Conservation (phyloP, 2,888 invertebrate genomes). For the Eugnorisma glareosa region DNA sequence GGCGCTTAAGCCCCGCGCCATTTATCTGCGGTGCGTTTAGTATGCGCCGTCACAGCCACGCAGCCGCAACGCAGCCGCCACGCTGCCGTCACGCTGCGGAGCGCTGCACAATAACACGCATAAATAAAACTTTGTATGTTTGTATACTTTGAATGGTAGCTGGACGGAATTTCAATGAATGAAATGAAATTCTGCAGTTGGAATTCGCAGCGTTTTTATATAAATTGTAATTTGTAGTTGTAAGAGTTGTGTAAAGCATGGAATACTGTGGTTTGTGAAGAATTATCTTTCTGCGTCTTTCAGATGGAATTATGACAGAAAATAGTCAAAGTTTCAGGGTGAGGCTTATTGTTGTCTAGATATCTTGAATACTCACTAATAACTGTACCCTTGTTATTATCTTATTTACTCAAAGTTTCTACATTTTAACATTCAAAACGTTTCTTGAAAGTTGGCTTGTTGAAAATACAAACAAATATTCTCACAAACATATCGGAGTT, state of each 20-base stretch:
- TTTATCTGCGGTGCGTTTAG: slow-evolving; percentile 63
- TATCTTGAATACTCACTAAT: slow-evolving; percentile 10
- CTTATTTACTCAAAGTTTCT: slow-evolving; percentile 27
- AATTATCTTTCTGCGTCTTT: slow-evolving; percentile 23
- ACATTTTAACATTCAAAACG: slow-evolving; percentile 43
- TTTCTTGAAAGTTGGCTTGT: slow-evolving; percentile 15
- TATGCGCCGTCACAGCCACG: slow-evolving; percentile 54
- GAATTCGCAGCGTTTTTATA: slow-evolving; percentile 46
- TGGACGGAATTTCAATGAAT: slow-evolving; percentile 63
- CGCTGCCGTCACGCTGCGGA: slow-evolving; percentile 49
- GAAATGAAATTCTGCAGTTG: slow-evolving; percentile 57
- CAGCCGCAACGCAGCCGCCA: slow-evolving; percentile 45
- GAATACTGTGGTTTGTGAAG: slow-evolving; percentile 6
- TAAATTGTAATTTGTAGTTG: slow-evolving; percentile 42
- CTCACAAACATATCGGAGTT: slow-evolving; percentile 41
- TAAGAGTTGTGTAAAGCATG: slow-evolving; percentile 14
- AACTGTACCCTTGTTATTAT: slow-evolving; percentile 16
- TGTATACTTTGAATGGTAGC: slow-evolving; percentile 46
- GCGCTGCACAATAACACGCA: slow-evolving; percentile 54
- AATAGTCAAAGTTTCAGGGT: slow-evolving; percentile 26
- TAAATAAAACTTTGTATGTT: slow-evolving; percentile 63
- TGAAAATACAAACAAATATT: slow-evolving; percentile 43
- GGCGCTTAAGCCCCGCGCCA: slow-evolving; percentile 55
- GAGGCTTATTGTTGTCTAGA: slow-evolving; percentile 29
- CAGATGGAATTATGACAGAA: background rate